Evolutionary conservation across 2,797 vertebrate genomes (phyloP).

Genomic region (Gastrophryne carolinensis): DNA sequence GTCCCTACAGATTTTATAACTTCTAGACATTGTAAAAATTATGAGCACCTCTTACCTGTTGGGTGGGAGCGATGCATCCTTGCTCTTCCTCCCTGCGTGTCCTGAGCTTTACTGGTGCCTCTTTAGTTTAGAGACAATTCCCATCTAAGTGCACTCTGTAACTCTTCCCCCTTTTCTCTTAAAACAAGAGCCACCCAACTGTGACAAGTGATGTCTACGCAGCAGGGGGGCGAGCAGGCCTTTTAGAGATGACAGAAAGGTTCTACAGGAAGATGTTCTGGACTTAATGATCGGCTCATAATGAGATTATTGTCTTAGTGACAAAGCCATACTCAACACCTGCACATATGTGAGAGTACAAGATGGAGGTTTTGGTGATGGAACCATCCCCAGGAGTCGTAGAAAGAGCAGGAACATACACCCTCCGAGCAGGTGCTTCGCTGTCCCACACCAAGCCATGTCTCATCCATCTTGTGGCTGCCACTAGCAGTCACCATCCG

Average conservation of each 20-base stretch:
- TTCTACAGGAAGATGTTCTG: slow-evolving; percentile 1
- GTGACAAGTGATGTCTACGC: background rate
- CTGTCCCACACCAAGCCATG: slow-evolving; percentile 16
- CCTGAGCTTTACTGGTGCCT: background rate
- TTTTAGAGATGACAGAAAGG: slow-evolving; percentile 16
- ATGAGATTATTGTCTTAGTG: slow-evolving; percentile 36
- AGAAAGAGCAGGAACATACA: background rate
- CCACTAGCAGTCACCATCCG: slow-evolving; percentile 35
- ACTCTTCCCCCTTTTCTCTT: background rate
- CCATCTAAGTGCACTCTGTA: background rate
- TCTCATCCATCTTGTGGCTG: slow-evolving; percentile 42
- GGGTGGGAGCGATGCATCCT: slow-evolving; percentile 2
- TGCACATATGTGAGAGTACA: slow-evolving; percentile 13
- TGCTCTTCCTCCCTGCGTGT: background rate
- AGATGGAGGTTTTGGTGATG: background rate
- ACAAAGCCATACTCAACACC: slow-evolving; percentile 33
- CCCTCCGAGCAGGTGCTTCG: slow-evolving; percentile 28
- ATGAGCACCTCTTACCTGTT: slow-evolving; percentile 18
- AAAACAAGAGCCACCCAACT: background rate
- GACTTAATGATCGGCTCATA: slow-evolving; percentile 29
- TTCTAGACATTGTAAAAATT: no score
- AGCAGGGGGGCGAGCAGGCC: background rate
- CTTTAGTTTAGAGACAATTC: background rate
- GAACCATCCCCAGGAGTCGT: slow-evolving; percentile 20
- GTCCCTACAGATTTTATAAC: no score